Conservation (phyloP, 2,797 vertebrate genomes). For the Scomberomorus guttatus region DNA sequence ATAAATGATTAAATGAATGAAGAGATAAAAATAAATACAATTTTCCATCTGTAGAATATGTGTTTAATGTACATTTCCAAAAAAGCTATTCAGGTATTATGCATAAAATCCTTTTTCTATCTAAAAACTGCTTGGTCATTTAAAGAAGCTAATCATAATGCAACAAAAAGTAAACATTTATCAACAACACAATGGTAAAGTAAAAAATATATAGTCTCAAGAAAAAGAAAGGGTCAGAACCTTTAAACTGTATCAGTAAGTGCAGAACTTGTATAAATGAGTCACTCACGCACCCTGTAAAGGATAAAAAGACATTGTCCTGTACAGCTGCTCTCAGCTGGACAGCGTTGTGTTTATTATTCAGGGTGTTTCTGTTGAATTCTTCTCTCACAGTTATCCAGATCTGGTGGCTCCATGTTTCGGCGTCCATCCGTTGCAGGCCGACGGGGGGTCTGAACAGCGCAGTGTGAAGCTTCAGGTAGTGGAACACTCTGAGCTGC, state of each 20-base stretch:
- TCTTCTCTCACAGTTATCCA: constrained; percentile 69
- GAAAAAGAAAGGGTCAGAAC: not conserved
- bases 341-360: constrained; percentile 19
- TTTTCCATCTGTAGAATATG: too few relatives aligned
- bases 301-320: not conserved
- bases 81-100: not conserved
- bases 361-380: not conserved
- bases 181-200: too few relatives aligned
- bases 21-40: too few relatives aligned
- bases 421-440: constrained; percentile 67
- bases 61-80: not conserved
- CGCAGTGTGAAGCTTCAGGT: constrained; percentile 59
- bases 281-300: not conserved
- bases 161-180: too few relatives aligned
- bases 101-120: not conserved
- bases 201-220: not conserved
- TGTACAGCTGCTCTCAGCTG: constrained; percentile 32
- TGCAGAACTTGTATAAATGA: not conserved
- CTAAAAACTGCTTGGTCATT: not conserved
- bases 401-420: constrained; percentile 67
- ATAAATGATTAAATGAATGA: too few relatives aligned
- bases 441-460: constrained; percentile 34
- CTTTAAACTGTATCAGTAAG: not conserved
- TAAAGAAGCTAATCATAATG: too few relatives aligned
- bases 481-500: not conserved